Evolutionary conservation across 2,888 invertebrate species (phyloP), one percentile per base, ranked within the genome.

Genomic region (Dasypogon diadema): DNA sequence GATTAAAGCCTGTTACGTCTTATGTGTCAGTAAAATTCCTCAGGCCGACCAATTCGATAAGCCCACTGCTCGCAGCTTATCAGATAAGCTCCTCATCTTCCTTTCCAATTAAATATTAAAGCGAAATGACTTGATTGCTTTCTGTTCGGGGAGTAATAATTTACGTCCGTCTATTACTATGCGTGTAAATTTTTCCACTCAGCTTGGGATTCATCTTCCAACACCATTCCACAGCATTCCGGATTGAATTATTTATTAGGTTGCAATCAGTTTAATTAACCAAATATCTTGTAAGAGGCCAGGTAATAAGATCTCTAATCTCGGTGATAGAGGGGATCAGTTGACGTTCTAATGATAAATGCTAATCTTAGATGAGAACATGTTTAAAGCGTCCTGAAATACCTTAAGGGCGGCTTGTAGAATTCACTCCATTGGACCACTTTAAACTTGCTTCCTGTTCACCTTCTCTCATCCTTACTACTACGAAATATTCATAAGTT

Each of bases 71-170:
- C 37, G 3, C 37, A 21, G 22, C 37, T 21, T 22, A 42, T 63
- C 42, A 16, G 63, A 63, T 63, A 63, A 63, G 2, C 16, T 6
- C 1, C 22, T 18, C 42, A 34, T 60, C 6, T 34, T 10, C 42
- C 18, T 24, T n/a, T 26, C 16, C 60, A 18, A 65, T 48, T 42
- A 65, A 65, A 48, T 65, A 42, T 65, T 65, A 8, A 65, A 24
- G 65, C 24, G 37, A 46, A 22, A 37, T 37, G 26, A 16, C 37
- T 18, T 42, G 60, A 60, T 60, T 60, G 60, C 37, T 60, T 60
- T 60, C 60, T 34, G 34, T 30, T 60, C 60, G 5, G 37, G 2
- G 12, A 5, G 10, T 12, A 60, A 42, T 60, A 60, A 37, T 60
- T 60, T 12, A 60, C 18, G 37, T 12, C 2, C 8, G 2, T 42